A percentile compares a stretch with the other conserved stretches of the same genome.
Evolutionary conservation across 2,797 vertebrate genomes (phyloP).

Genomic region (Pangasius krempfi): DNA sequence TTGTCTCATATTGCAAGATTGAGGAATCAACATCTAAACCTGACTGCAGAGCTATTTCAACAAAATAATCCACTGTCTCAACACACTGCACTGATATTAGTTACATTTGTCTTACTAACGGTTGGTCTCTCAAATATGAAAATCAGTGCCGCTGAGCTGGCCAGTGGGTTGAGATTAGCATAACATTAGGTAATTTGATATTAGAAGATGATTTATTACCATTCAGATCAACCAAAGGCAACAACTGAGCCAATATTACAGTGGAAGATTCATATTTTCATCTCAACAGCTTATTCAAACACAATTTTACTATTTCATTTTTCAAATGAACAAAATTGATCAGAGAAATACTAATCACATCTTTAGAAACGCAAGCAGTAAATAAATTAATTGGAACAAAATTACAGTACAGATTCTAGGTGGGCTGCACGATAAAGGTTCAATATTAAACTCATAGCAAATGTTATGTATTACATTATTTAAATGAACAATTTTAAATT

Average conservation of each 20-base stretch:
- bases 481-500: background rate
- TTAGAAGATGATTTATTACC: background rate
- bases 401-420: too few species aligned
- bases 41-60: background rate
- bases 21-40: background rate
- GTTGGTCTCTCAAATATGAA: background rate
- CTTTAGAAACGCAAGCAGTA: background rate
- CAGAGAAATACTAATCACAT: background rate
- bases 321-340: background rate
- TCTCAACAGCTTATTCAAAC: background rate
- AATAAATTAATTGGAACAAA: background rate
- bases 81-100: background rate
- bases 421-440: background rate
- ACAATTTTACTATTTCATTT: background rate
- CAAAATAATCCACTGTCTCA: background rate
- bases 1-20: background rate
- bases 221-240: background rate
- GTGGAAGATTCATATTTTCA: background rate
- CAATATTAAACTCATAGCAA: background rate
- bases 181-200: background rate
- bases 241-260: background rate
- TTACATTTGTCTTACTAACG: background rate
- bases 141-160: background rate
- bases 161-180: background rate
- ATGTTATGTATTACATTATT: background rate